Evolutionary conservation across 2,888 invertebrate genomes (phyloP).

Genomic region (Cephonodes hylas): DNA sequence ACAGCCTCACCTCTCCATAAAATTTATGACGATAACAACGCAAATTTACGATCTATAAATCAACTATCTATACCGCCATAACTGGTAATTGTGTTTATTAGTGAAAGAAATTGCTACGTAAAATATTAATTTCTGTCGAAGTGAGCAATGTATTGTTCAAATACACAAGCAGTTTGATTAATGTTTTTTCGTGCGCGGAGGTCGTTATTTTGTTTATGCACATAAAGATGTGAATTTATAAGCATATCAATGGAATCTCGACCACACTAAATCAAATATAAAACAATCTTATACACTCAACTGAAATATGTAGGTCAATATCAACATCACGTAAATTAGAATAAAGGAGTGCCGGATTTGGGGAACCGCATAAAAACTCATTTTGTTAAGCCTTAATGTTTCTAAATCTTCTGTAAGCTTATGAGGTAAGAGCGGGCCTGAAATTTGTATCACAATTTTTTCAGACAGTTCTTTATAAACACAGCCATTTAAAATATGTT

Average conservation of each 20-base stretch:
- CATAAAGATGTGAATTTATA: background rate
- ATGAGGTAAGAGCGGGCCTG: background rate
- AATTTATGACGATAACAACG: slow-evolving; percentile 39
- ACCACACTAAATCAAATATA: background rate
- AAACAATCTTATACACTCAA: background rate
- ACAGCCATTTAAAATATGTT: background rate
- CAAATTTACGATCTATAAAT: slow-evolving; percentile 41
- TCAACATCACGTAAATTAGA: slow-evolving; percentile 1
- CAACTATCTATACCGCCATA: slow-evolving; percentile 12
- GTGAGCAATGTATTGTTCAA: background rate
- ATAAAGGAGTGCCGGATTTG: background rate
- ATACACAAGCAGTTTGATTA: background rate
- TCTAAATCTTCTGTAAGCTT: slow-evolving; percentile 5
- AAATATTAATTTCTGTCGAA: slow-evolving; percentile 13
- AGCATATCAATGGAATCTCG: background rate
- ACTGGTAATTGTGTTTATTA: slow-evolving; percentile 13
- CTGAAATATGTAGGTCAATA: background rate
- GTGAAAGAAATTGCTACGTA: slow-evolving; percentile 12
- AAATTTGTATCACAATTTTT: background rate
- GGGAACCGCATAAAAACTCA: background rate
- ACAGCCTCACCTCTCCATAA: slow-evolving; percentile 31
- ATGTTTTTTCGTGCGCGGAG: background rate
- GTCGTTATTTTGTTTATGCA: background rate
- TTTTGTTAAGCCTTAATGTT: slow-evolving; percentile 8
- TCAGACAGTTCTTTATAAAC: background rate